phyloP scores from a whole-genome alignment of 1,140 invertebrate genomes.

The Drosophila pseudoobscura region DNA sequence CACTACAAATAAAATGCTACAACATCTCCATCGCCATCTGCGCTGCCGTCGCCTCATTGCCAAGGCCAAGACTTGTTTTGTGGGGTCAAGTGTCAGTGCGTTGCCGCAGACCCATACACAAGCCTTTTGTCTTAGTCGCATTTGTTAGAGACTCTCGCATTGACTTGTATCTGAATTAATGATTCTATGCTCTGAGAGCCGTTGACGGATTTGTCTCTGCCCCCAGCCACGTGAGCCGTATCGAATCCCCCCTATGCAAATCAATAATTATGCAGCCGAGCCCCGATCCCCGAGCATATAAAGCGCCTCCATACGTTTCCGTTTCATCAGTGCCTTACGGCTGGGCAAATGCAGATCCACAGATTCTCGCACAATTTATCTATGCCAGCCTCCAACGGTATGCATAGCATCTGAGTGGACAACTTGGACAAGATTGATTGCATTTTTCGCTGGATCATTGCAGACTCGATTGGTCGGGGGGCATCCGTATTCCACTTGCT shows the following conservation, averaged over 20 bases:
- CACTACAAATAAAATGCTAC: conserved; percentile 49
- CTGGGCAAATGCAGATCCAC: conserved; percentile 12
- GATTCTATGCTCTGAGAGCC: conserved; percentile 43
- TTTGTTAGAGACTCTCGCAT: conserved; percentile 25
- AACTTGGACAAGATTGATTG: conserved; percentile 29
- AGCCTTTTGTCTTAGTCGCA: conserved; percentile 30
- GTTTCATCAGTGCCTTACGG: conserved; percentile 48
- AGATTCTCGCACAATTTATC: conserved; percentile 50
- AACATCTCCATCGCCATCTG: conserved; percentile 50
- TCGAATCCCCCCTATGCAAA: conserved; percentile 9
- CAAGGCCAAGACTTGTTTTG: conserved; percentile 73
- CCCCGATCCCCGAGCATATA: conserved; percentile 24
- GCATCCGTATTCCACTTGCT: conserved; percentile 29
- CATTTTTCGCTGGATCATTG: background rate
- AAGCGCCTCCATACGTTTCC: conserved; percentile 52
- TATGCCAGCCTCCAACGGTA: conserved; percentile 34
- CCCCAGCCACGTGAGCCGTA: conserved; percentile 29
- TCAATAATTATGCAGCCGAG: conserved; percentile 36
- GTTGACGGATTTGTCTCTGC: conserved; percentile 30
- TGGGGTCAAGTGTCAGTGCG: conserved; percentile 78
- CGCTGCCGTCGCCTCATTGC: conserved; percentile 60
- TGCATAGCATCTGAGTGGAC: conserved; percentile 4
- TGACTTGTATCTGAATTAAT: conserved; percentile 61
- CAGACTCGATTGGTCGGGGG: conserved; percentile 14
- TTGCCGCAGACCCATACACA: conserved; percentile 14